These are phyloP conservation scores for Tolypeutes matacus DNA, from an alignment of 2,797 vertebrate species.

Conservation along the genomic window DNA sequence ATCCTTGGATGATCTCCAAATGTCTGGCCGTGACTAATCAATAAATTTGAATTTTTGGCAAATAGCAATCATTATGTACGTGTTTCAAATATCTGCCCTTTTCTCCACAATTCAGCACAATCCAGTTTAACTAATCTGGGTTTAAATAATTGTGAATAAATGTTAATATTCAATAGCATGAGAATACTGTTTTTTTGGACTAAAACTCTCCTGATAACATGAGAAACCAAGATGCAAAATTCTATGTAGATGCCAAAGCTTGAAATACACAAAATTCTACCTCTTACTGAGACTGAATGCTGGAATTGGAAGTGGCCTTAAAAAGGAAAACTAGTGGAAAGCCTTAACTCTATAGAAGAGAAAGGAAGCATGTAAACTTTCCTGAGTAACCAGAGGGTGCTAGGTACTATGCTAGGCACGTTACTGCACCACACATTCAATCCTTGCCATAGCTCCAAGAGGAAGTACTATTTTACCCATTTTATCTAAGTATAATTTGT, in stretches of 20 bases:
- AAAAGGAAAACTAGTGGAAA: neutral
- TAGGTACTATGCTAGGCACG: too few species aligned
- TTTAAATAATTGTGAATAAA: constrained; percentile 68
- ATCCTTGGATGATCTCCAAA: constrained; percentile 72
- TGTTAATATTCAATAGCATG: constrained; percentile 41
- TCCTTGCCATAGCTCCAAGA: neutral
- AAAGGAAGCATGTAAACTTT: neutral
- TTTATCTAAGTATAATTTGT: neutral
- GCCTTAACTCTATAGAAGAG: neutral
- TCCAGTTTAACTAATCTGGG: constrained; percentile 56
- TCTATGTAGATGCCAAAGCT: constrained; percentile 38
- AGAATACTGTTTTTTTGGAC: neutral
- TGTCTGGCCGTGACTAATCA: constrained; percentile 73
- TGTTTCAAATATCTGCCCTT: constrained; percentile 53
- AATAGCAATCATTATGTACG: constrained; percentile 6
- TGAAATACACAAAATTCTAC: constrained; percentile 15
- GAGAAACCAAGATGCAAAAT: constrained; percentile 57
- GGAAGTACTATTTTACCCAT: neutral
- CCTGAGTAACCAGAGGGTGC: neutral
- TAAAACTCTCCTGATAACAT: constrained; percentile 19
- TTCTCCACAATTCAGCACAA: constrained; percentile 45
- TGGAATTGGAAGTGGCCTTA: neutral
- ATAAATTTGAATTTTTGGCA: constrained; percentile 75
- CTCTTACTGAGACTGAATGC: neutral
- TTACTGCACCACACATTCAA: neutral